phyloP scores from a whole-genome alignment of 2,888 invertebrate species.

The Plebejus melissa region DNA sequence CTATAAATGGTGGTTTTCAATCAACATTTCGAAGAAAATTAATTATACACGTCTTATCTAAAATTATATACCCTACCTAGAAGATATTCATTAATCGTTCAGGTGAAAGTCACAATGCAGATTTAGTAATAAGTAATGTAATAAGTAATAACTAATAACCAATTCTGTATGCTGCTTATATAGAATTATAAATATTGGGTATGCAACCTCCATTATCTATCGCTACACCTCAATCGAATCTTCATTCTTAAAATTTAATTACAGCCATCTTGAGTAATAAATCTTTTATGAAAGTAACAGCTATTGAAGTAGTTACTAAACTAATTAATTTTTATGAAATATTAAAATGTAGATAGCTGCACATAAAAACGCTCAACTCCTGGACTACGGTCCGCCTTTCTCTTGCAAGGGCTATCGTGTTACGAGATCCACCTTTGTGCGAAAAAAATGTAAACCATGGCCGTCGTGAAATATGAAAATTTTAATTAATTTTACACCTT shows the following conservation, averaged over 20 bases:
- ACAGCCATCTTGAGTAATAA: not conserved
- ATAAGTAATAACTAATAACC: not conserved
- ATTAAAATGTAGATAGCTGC: not conserved
- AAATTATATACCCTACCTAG: not conserved
- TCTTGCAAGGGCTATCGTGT: slow-evolving; percentile 36
- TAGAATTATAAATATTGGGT: not conserved
- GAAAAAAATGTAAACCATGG: not conserved
- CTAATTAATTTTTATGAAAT: not conserved
- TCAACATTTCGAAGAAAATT: not conserved
- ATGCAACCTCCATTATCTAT: not conserved
- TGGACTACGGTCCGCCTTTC: slow-evolving; percentile 36
- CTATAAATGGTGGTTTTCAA: not conserved
- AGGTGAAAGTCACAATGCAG: not conserved
- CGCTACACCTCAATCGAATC: not conserved
- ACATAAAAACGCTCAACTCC: slow-evolving; percentile 14
- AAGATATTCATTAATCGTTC: not conserved
- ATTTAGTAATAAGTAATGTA: not conserved
- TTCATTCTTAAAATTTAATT: not conserved
- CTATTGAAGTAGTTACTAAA: not conserved
- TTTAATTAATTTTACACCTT: slow-evolving; percentile 8
- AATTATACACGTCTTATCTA: not conserved
- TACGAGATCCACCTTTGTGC: slow-evolving; percentile 31
- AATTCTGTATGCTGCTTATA: not conserved
- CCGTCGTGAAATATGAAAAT: not conserved
- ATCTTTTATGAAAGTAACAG: not conserved